A percentile compares a stretch with the other conserved stretches of the same genome.
Conservation (phyloP, 2,113 vertebrate genomes). For the Condylura cristata region DNA sequence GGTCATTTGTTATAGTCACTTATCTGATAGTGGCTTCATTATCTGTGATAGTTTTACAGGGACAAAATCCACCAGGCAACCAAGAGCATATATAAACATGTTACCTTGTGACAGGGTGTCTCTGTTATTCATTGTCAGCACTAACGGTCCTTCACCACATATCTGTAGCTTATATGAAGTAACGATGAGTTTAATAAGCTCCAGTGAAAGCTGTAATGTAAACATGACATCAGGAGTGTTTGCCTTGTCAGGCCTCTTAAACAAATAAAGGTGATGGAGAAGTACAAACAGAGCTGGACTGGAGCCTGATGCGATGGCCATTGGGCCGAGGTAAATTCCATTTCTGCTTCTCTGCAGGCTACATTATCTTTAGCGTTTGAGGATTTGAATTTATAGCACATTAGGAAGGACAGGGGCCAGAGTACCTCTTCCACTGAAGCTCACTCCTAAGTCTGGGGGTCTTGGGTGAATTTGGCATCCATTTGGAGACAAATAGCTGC, state of each 20-base stretch:
- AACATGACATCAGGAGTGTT: conserved; percentile 92
- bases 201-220: conserved; percentile 91
- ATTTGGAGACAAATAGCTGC: neutral
- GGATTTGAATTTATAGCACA: neutral
- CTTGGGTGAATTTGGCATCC: neutral
- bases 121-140: conserved; percentile 92
- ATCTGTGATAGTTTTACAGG: conserved; percentile 91
- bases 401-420: neutral
- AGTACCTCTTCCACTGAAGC: neutral
- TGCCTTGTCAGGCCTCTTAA: conserved; percentile 93
- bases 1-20: conserved; percentile 92
- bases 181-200: conserved; percentile 91
- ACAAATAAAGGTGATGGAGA: conserved; percentile 91
- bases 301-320: conserved; percentile 44
- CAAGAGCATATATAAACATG: conserved; percentile 86
- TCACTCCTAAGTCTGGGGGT: neutral
- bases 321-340: neutral
- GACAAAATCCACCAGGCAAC: conserved; percentile 89
- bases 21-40: conserved; percentile 93
- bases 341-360: rapidly evolving
- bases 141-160: conserved; percentile 83
- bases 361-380: neutral
- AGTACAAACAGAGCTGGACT: conserved; percentile 80
- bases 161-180: conserved; percentile 87
- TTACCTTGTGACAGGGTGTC: conserved; percentile 87